These are phyloP conservation scores for Caenorhabditis sp. DNA, from an alignment of 2,888 invertebrate species.

Conservation along the genomic window DNA sequence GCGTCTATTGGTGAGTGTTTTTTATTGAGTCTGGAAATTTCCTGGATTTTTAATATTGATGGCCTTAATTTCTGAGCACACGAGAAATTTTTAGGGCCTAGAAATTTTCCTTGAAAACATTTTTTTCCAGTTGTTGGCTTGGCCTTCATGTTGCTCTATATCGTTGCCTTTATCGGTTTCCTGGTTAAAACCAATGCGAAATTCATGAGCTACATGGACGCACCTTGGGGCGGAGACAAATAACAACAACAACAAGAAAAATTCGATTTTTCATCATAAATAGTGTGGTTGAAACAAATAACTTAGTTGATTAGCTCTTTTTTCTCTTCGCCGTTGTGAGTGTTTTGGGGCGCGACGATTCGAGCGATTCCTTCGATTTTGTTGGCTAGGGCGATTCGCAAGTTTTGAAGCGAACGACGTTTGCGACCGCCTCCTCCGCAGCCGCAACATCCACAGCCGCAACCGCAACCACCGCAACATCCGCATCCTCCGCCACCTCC, in stretches of 20 bases:
- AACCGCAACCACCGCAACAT: slow-evolving; percentile 23
- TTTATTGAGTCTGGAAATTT: no score
- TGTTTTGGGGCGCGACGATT: slow-evolving; percentile 16
- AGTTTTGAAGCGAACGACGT: slow-evolving; percentile 26
- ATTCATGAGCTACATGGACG: neutral
- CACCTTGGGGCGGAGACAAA: no score
- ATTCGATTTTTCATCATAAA: no score
- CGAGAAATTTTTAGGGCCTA: no score
- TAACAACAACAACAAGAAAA: no score
- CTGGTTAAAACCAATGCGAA: neutral
- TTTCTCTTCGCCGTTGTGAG: slow-evolving; percentile 8
- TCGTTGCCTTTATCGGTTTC: neutral
- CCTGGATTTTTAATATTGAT: no score
- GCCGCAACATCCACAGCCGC: slow-evolving; percentile 12
- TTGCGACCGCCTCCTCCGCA: slow-evolving; percentile 34
- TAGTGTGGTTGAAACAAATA: neutral
- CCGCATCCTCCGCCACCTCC: slow-evolving; percentile 6
- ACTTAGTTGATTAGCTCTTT: slow-evolving; percentile 19
- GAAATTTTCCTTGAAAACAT: no score
- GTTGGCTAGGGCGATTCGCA: slow-evolving; percentile 32
- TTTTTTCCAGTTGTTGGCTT: neutral
- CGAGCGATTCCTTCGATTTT: slow-evolving; percentile 30
- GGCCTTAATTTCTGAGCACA: no score
- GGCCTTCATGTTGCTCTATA: neutral
- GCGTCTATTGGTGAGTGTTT: slow-evolving; percentile 28